Percentiles rank a stretch among this genome's conserved stretches.
Conservation (phyloP, 2,797 vertebrate species). For the Myotis myotis region DNA sequence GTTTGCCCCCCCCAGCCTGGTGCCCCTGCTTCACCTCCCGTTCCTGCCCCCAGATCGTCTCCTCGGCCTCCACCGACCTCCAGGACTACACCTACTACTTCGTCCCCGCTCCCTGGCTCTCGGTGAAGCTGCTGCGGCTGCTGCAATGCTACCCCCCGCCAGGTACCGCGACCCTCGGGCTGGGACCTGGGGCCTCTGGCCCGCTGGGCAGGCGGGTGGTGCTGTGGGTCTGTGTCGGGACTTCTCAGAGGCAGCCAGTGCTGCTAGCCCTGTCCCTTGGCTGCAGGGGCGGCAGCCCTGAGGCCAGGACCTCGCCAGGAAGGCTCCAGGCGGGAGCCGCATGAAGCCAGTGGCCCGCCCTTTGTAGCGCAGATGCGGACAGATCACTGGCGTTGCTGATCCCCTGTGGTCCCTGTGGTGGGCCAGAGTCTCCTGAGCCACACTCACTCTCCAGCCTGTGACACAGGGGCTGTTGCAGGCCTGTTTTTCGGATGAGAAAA, state of each 20-base stretch:
- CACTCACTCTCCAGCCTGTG: rapidly evolving
- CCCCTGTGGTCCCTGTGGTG: neutral
- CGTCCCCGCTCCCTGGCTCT: slow-evolving; percentile 85
- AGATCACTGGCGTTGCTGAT: rapidly evolving
- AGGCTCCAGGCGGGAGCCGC: too few species aligned
- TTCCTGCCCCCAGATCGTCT: slow-evolving; percentile 79
- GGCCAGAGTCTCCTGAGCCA: neutral
- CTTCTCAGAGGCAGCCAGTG: neutral
- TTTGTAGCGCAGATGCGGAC: too few species aligned
- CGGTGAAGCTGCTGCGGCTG: slow-evolving; percentile 83
- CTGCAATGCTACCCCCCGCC: slow-evolving; percentile 84
- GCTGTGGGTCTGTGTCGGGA: neutral
- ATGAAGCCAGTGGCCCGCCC: too few species aligned
- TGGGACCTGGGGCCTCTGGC: neutral
- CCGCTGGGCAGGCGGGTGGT: rapidly evolving
- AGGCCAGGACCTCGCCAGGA: neutral
- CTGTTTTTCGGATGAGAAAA: neutral
- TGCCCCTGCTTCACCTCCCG: neutral
- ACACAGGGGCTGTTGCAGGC: rapidly evolving
- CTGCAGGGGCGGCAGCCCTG: neutral
- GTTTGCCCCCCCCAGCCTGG: rapidly evolving
- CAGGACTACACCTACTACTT: slow-evolving; percentile 87
- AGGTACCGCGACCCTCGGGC: slow-evolving; percentile 39
- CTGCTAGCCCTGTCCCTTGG: neutral
- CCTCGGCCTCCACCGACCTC: slow-evolving; percentile 84